Percentiles rank a stretch among this genome's conserved stretches.
phyloP scores from a whole-genome alignment of 2,797 vertebrate species.

The Spinus olivaceus region DNA sequence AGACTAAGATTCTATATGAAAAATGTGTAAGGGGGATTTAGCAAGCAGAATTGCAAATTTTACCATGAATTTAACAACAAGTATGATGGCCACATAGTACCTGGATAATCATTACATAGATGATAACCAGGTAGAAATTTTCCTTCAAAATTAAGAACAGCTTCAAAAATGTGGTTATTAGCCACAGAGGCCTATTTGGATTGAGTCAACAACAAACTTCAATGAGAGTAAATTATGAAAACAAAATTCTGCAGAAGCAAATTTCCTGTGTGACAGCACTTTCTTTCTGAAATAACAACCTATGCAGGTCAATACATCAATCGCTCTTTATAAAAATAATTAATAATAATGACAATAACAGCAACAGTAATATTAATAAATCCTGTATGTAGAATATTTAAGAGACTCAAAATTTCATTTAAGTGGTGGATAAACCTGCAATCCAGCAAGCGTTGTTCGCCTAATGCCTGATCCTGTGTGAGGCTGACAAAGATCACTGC shows the following conservation, averaged over 20 bases:
- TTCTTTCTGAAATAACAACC: conserved; percentile 14
- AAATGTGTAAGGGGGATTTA: background rate
- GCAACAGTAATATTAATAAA: background rate
- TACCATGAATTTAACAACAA: background rate
- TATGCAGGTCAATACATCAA: background rate
- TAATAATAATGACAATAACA: background rate
- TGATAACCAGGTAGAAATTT: background rate
- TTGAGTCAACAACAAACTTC: background rate
- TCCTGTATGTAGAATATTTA: background rate
- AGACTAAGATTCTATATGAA: background rate
- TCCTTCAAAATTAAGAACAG: background rate
- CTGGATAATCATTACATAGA: background rate
- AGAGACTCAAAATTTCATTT: background rate
- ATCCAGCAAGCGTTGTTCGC: background rate
- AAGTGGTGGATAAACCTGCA: background rate
- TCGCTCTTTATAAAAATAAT: background rate
- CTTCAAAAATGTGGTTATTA: background rate
- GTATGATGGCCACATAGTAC: background rate
- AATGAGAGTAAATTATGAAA: background rate
- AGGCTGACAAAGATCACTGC: background rate
- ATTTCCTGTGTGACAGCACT: conserved; percentile 1
- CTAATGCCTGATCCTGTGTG: background rate
- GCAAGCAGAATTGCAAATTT: background rate
- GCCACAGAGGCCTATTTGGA: background rate
- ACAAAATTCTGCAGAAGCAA: background rate